phyloP scores from a whole-genome alignment of 2,888 invertebrate genomes.

The Parnassius mnemosyne region DNA sequence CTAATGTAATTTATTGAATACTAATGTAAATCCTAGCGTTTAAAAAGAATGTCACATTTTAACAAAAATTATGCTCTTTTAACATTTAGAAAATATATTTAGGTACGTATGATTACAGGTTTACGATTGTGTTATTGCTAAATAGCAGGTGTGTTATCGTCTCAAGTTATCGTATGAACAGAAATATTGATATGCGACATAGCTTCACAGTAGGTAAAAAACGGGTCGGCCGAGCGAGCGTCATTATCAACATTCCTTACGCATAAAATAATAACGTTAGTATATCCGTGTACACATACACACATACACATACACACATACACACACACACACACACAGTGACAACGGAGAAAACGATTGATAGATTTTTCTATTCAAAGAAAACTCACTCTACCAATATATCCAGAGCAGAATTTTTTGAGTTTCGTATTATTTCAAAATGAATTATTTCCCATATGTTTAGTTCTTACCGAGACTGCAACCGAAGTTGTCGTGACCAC shows the following conservation, averaged over 20 bases:
- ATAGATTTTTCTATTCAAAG: slow-evolving; percentile 3
- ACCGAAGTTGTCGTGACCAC: slow-evolving; percentile 66
- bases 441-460: background rate
- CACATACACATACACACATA: slow-evolving; percentile 14
- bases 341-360: slow-evolving; percentile 20
- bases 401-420: background rate
- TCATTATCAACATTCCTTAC: slow-evolving; percentile 56
- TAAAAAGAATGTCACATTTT: too few relatives aligned
- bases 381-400: background rate
- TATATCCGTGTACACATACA: slow-evolving; percentile 17
- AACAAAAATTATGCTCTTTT: too few relatives aligned
- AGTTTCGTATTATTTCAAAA: background rate
- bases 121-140: slow-evolving; percentile 2
- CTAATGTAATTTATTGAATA: too few relatives aligned
- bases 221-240: slow-evolving; percentile 19
- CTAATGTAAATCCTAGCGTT: too few relatives aligned
- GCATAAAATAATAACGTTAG: slow-evolving; percentile 46
- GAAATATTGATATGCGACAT: slow-evolving; percentile 36
- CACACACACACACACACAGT: slow-evolving; percentile 23
- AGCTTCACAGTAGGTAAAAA: slow-evolving; percentile 23
- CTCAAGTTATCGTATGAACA: slow-evolving; percentile 35
- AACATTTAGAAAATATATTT: too few relatives aligned
- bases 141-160: slow-evolving; percentile 29
- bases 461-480: slow-evolving; percentile 70
- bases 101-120: too few relatives aligned